Conservation (phyloP, 2,113 vertebrate species). For the Xerus inauris region DNA sequence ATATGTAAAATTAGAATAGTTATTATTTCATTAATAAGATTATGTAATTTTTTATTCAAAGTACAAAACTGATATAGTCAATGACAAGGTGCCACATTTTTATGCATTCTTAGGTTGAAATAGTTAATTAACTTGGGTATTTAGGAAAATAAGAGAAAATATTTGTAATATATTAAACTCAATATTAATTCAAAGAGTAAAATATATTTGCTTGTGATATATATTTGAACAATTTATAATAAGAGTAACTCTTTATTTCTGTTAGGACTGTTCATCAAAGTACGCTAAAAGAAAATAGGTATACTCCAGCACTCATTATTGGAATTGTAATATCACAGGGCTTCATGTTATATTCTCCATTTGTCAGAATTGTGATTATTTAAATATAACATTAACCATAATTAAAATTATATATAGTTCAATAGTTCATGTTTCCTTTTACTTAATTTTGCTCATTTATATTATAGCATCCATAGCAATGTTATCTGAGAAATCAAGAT, state of each 20-base stretch:
- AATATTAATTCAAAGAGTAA: not conserved
- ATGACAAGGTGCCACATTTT: not conserved
- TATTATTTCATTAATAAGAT: not conserved
- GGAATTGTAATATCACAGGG: not conserved
- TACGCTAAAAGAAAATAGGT: not conserved
- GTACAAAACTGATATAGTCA: not conserved
- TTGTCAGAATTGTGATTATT: not conserved
- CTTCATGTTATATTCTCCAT: not conserved
- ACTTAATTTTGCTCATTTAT: slow-evolving; percentile 63
- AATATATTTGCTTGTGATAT: not conserved
- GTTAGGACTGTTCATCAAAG: not conserved
- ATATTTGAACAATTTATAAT: not conserved
- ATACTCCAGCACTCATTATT: not conserved
- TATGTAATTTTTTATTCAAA: not conserved
- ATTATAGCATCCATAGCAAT: slow-evolving; percentile 58
- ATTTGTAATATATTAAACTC: not conserved
- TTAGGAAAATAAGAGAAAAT: not conserved
- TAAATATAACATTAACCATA: not conserved
- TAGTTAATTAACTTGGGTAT: not conserved
- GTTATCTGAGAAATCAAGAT: slow-evolving; percentile 74
- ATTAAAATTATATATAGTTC: slow-evolving; percentile 55
- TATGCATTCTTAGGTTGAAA: not conserved
- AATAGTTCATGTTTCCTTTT: slow-evolving; percentile 52
- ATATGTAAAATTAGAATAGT: not conserved
- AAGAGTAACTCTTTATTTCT: not conserved